These are phyloP conservation scores for Phrixothrix hirtus DNA, from an alignment of 2,888 invertebrate genomes.

Conservation along the genomic window DNA sequence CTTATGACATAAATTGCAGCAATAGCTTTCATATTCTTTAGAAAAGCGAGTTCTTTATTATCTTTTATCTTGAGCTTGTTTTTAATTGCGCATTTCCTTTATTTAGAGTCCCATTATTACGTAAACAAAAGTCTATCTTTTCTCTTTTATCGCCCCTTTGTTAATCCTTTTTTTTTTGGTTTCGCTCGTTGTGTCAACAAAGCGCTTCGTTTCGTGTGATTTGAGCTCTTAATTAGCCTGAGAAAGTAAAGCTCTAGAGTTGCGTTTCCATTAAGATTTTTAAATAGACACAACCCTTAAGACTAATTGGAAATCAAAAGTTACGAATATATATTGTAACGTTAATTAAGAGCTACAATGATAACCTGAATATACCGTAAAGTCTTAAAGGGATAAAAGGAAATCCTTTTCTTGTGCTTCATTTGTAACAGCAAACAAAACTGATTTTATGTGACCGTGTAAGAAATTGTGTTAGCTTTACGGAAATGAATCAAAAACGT, in stretches of 20 bases:
- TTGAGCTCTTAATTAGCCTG: constrained; percentile 13
- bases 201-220: constrained; percentile 14
- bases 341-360: too few species aligned
- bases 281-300: too few species aligned
- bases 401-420: too few species aligned
- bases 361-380: too few species aligned
- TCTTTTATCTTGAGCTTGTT: constrained; percentile 41
- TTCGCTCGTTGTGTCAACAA: constrained; percentile 6
- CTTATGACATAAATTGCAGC: constrained; percentile 39
- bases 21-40: constrained; percentile 42
- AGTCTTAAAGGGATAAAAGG: too few species aligned
- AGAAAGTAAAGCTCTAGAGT: constrained; percentile 5
- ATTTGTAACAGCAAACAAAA: too few species aligned
- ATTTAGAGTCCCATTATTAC: constrained; percentile 42
- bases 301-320: too few species aligned
- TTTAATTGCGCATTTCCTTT: constrained; percentile 44
- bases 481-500: too few species aligned
- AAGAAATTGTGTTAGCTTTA: too few species aligned
- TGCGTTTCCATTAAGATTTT: neutral
- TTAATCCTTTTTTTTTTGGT: constrained; percentile 24
- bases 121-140: constrained; percentile 38
- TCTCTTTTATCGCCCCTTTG: constrained; percentile 28
- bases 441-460: too few species aligned
- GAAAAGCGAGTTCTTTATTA: constrained; percentile 40
- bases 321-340: too few species aligned